Evolutionary conservation across 2,113 vertebrate species (phyloP).

Genomic region (Australoheros scitulus): DNA sequence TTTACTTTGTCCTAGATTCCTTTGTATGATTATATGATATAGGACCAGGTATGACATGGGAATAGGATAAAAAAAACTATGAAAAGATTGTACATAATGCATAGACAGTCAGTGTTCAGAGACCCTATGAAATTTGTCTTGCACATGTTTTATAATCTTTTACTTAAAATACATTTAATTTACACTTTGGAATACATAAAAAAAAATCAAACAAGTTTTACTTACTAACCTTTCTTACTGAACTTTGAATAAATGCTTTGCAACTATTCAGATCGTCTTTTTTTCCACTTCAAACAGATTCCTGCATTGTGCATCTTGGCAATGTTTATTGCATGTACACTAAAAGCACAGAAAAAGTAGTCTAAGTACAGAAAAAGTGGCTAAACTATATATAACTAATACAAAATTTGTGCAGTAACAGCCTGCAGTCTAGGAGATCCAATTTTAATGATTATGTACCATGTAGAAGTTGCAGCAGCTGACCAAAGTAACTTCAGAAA

Average conservation of each 20-base stretch:
- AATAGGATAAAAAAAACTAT: constrained; percentile 34
- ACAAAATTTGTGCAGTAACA: not conserved
- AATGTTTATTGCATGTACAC: not conserved
- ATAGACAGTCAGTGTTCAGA: constrained; percentile 2
- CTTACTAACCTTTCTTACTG: not conserved
- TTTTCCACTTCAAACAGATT: not conserved
- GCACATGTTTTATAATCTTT: not conserved
- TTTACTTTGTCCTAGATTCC: constrained; percentile 66
- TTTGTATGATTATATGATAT: constrained; percentile 59
- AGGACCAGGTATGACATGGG: constrained; percentile 35
- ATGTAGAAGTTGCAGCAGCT: not conserved
- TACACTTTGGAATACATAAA: not conserved
- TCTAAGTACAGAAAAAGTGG: too few relatives aligned
- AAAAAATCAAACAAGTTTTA: not conserved
- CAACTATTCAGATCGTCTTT: not conserved
- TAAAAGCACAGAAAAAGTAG: not conserved
- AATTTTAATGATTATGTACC: not conserved
- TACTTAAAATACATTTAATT: constrained; percentile 1
- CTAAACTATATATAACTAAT: too few relatives aligned
- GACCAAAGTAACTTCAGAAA: not conserved
- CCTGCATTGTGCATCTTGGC: not conserved
- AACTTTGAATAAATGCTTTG: not conserved
- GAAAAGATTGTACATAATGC: constrained; percentile 7
- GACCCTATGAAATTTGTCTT: not conserved
- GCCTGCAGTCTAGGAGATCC: not conserved